Conservation (phyloP, 35 echinoderm and acorn worm genomes). For the Lytechinus variegatus region DNA sequence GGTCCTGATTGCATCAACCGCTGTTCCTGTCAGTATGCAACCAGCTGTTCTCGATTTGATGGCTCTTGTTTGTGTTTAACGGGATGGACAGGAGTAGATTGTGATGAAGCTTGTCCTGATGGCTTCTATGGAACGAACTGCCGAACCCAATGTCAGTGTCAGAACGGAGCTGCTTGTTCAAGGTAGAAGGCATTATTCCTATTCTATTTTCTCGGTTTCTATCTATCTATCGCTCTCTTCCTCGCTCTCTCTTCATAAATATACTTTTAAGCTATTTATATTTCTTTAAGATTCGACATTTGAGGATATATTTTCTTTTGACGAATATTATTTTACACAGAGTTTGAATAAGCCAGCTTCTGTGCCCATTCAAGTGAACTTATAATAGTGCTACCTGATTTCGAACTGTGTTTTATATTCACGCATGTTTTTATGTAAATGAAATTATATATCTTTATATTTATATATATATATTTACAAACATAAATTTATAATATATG, state of each 20-base stretch:
- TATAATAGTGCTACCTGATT: too few species aligned
- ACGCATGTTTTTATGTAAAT: too few species aligned
- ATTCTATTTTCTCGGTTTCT: background rate
- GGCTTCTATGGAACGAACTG: conserved; percentile 72
- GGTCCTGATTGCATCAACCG: conserved; percentile 71
- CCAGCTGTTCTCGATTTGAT: conserved; percentile 71
- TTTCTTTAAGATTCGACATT: too few species aligned
- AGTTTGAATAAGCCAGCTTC: too few species aligned
- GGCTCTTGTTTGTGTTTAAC: conserved; percentile 79
- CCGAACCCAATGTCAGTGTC: conserved; percentile 65
- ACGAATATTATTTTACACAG: too few species aligned
- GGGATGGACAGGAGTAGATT: conserved; percentile 67
- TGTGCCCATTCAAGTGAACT: too few species aligned
- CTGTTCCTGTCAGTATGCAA: conserved; percentile 73
- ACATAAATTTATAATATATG: too few species aligned
- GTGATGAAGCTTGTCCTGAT: conserved; percentile 42
- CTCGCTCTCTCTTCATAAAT: background rate
- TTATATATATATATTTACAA: too few species aligned
- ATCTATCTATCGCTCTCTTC: background rate
- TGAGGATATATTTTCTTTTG: too few species aligned
- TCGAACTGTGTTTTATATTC: too few species aligned
- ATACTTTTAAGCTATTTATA: too few species aligned
- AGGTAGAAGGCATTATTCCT: background rate
- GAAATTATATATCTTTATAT: too few species aligned
- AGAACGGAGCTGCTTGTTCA: conserved; percentile 72